phyloP scores from a whole-genome alignment of 1,140 invertebrate genomes.

The Pachyrhynchus sulphureomaculatus region DNA sequence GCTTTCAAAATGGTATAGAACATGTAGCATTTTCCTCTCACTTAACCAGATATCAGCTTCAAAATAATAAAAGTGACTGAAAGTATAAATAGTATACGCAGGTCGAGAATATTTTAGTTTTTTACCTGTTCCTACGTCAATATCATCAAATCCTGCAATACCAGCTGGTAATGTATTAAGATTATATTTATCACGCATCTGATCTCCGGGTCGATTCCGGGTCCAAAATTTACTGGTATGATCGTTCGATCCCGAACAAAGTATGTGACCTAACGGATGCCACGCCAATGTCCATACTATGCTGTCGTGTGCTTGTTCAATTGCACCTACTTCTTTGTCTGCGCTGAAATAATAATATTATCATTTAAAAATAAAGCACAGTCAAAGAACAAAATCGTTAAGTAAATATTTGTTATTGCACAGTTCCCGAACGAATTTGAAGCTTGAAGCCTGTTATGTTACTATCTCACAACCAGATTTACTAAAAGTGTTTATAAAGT shows the following conservation, averaged over 20 bases:
- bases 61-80: too few species aligned
- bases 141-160: constrained; percentile 68
- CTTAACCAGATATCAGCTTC: too few species aligned
- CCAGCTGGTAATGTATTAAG: constrained; percentile 88
- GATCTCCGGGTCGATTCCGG: constrained; percentile 95
- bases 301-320: constrained; percentile 98
- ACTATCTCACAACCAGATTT: too few species aligned
- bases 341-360: constrained; percentile 60
- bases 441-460: too few species aligned
- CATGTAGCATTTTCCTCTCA: too few species aligned
- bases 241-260: constrained; percentile 98
- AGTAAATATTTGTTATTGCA: neutral
- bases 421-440: too few species aligned
- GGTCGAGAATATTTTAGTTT: too few species aligned
- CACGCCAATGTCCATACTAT: constrained; percentile 98
- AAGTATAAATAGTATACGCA: too few species aligned
- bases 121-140: constrained; percentile 62
- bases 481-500: too few species aligned
- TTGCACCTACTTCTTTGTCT: constrained; percentile 96
- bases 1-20: too few species aligned
- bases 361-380: too few species aligned
- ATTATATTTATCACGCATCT: constrained; percentile 96
- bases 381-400: constrained; percentile 9
- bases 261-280: constrained; percentile 98
- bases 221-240: constrained; percentile 99